A percentile compares a stretch with the other conserved stretches of the same genome.
Evolutionary conservation across 2,888 invertebrate genomes (phyloP).

Genomic region (Rotaria magnacalcarata): DNA sequence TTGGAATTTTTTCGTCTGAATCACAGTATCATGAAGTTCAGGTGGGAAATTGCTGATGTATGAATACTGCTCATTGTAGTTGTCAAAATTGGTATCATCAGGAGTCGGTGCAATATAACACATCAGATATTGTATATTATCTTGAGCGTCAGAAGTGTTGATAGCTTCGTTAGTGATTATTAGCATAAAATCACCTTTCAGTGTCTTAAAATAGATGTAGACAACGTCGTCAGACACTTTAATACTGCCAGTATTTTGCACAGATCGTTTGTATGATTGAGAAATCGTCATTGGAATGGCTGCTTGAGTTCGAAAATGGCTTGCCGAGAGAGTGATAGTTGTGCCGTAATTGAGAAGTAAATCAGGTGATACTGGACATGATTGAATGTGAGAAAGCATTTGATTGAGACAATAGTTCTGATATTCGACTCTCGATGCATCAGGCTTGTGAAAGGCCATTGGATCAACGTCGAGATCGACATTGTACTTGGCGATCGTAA

Average conservation of each 20-base stretch:
- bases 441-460: neutral
- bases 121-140: neutral
- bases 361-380: neutral
- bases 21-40: neutral
- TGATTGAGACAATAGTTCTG: neutral
- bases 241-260: neutral
- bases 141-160: neutral
- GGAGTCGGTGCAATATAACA: neutral
- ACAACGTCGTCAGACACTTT: neutral
- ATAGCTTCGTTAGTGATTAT: neutral
- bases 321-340: neutral
- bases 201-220: neutral
- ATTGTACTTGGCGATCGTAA: neutral
- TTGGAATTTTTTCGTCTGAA: neutral
- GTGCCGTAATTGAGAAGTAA: neutral
- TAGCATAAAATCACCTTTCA: neutral
- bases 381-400: neutral
- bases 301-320: neutral
- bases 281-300: neutral
- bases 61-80: neutral
- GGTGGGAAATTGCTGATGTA: neutral
- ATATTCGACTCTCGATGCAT: neutral
- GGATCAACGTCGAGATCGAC: neutral
- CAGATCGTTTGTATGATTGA: neutral
- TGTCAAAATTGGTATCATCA: neutral